Percentiles rank a stretch among this genome's conserved stretches.
These are phyloP conservation scores for Lochmaea capreae DNA, from an alignment of 2,888 invertebrate genomes.

Conservation along the genomic window DNA sequence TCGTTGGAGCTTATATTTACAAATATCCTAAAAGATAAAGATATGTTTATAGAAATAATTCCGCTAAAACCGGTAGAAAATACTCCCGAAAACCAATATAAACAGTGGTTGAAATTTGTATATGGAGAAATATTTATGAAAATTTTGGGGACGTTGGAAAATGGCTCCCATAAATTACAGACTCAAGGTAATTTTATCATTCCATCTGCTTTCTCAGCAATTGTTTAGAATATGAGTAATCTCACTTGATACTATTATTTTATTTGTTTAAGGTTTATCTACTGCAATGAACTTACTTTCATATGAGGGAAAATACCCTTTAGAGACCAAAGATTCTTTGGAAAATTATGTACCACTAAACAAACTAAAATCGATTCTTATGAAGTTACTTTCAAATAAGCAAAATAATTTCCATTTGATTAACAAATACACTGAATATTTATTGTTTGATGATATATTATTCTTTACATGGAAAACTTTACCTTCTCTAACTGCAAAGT, in stretches of 20 bases:
- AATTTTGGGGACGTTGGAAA: constrained; percentile 70
- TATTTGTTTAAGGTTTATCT: constrained; percentile 69
- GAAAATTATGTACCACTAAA: constrained; percentile 74
- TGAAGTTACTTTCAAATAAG: constrained; percentile 73
- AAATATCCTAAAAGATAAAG: constrained; percentile 74
- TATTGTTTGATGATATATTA: constrained; percentile 80
- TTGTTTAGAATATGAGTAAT: neutral
- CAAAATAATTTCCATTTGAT: constrained; percentile 73
- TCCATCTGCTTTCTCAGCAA: constrained; percentile 4
- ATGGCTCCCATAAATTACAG: constrained; percentile 60
- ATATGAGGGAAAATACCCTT: constrained; percentile 77
- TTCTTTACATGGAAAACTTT: constrained; percentile 77
- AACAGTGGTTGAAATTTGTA: constrained; percentile 76
- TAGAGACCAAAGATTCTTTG: constrained; percentile 68
- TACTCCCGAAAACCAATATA: constrained; percentile 74
- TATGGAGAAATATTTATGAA: constrained; percentile 76
- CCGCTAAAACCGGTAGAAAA: constrained; percentile 70
- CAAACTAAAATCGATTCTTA: constrained; percentile 76
- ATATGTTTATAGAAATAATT: constrained; percentile 72
- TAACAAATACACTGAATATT: constrained; percentile 79
- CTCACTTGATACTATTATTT: neutral
- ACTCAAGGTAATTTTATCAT: constrained; percentile 57
- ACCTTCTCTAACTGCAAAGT: constrained; percentile 70
- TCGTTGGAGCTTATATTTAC: constrained; percentile 80
- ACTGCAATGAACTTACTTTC: constrained; percentile 80